Conservation (phyloP, 2,113 vertebrate species). For the Empidonax alnorum region DNA sequence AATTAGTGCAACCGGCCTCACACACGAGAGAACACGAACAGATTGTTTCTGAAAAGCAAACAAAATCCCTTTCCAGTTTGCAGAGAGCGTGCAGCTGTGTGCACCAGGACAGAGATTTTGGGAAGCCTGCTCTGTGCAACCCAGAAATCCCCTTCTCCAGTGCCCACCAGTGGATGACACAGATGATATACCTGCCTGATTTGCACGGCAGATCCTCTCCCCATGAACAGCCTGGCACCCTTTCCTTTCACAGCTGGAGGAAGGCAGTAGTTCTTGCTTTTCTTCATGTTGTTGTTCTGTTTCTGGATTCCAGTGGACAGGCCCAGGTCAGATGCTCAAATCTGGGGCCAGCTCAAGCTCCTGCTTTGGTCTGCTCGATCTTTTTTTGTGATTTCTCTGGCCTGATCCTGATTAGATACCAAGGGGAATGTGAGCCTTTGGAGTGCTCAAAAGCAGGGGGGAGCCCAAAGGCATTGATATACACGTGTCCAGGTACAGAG, state of each 20-base stretch:
- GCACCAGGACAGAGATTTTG: neutral
- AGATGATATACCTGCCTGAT: neutral
- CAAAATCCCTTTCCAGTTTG: neutral
- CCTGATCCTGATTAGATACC: neutral
- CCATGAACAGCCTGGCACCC: neutral
- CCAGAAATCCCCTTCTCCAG: neutral
- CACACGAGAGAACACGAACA: neutral
- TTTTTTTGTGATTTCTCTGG: neutral
- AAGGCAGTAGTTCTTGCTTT: neutral
- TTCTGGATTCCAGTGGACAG: neutral
- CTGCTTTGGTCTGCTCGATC: neutral
- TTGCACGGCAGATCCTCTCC: neutral
- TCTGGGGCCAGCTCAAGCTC: neutral
- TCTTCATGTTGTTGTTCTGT: neutral
- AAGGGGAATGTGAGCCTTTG: neutral
- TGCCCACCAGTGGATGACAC: neutral
- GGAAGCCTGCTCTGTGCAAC: neutral
- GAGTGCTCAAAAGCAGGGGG: neutral
- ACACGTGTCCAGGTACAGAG: neutral
- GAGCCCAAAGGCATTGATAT: accelerated
- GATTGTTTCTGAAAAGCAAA: neutral
- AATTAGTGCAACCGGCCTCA: neutral
- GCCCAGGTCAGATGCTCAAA: neutral
- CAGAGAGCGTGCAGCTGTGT: neutral
- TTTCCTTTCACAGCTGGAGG: neutral